Conservation (phyloP, 2,113 vertebrate species). For the Tetraodon nigroviridis region DNA sequence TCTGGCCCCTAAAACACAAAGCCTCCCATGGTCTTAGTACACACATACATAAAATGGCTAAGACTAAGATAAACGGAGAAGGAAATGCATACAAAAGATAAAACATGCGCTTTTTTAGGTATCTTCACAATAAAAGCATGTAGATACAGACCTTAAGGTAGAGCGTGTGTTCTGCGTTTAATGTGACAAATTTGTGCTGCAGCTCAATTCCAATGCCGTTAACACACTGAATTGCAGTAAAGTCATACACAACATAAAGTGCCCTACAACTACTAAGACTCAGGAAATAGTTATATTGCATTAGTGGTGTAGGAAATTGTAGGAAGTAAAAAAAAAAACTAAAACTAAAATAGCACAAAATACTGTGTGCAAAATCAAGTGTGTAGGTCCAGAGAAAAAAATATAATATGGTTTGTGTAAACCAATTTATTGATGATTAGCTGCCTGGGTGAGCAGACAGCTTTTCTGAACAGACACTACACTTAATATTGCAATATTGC, state of each 20-base stretch:
- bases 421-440: slow-evolving; percentile 55
- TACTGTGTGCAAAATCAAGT: neutral
- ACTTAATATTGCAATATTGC: slow-evolving; percentile 50
- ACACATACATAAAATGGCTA: neutral
- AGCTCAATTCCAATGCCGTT: slow-evolving; percentile 8
- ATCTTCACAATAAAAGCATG: neutral
- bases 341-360: too few species aligned
- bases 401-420: slow-evolving; percentile 46
- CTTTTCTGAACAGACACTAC: slow-evolving; percentile 66
- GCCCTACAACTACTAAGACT: too few species aligned
- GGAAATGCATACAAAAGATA: neutral
- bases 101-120: neutral
- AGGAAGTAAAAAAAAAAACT: too few species aligned
- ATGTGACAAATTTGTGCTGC: slow-evolving; percentile 32
- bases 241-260: too few species aligned
- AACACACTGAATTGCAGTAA: too few species aligned
- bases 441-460: slow-evolving; percentile 60
- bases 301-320: too few species aligned
- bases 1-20: slow-evolving; percentile 6
- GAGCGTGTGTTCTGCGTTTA: slow-evolving; percentile 1
- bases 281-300: too few species aligned
- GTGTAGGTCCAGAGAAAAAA: neutral
- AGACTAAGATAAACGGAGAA: slow-evolving; percentile 8
- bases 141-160: neutral
- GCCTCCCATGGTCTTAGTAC: neutral